phyloP scores from a whole-genome alignment of 2,113 vertebrate species.

The Chamaetylas fuelleborni region DNA sequence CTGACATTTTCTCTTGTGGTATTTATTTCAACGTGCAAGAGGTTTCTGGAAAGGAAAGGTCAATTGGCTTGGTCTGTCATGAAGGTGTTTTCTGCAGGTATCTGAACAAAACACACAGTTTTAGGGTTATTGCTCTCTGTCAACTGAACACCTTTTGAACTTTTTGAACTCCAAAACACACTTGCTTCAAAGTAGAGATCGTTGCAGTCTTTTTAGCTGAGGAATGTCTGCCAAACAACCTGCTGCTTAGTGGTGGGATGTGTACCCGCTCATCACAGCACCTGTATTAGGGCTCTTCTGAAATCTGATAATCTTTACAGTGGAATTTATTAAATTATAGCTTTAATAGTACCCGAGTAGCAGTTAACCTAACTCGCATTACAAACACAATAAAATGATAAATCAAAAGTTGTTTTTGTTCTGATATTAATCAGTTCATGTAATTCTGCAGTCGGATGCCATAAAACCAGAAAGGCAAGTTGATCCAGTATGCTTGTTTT shows the following conservation, averaged over 20 bases:
- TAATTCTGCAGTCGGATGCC: background rate
- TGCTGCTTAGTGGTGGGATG: background rate
- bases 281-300: background rate
- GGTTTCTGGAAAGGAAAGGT: background rate
- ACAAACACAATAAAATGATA: background rate
- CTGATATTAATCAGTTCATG: conserved; percentile 9
- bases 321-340: background rate
- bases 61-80: background rate
- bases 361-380: background rate
- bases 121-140: background rate
- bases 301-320: background rate
- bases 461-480: background rate
- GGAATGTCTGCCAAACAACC: background rate
- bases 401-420: background rate
- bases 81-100: background rate
- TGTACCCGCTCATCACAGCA: background rate
- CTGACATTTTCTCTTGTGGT: background rate
- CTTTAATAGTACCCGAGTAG: background rate
- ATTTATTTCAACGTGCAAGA: background rate
- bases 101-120: background rate
- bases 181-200: background rate
- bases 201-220: background rate
- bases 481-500: background rate
- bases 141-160: background rate
- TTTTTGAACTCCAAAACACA: background rate